phyloP scores from a whole-genome alignment of 92 coral and sea anemone species.

The Epizoanthus fatuus region DNA sequence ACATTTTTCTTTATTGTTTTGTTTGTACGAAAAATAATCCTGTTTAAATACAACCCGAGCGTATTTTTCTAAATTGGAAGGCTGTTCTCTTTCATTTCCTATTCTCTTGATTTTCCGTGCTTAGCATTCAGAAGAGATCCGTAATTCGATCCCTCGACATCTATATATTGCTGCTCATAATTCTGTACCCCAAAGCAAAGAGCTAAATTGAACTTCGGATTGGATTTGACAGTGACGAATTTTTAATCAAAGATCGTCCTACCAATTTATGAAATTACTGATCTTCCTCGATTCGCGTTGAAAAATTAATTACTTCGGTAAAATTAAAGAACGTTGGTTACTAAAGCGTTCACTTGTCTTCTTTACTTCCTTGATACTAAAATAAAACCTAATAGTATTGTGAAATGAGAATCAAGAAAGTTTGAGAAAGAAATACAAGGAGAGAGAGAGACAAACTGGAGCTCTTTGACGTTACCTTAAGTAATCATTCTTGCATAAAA shows the following conservation, averaged over 20 bases:
- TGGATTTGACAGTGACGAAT: slow-evolving; percentile 42
- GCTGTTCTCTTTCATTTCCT: slow-evolving; percentile 38
- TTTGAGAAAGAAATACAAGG: neutral
- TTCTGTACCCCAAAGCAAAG: slow-evolving; percentile 22
- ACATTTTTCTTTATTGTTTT: too few species aligned
- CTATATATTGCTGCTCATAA: slow-evolving; percentile 6
- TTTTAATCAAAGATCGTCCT: slow-evolving; percentile 41
- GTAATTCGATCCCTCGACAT: slow-evolving; percentile 25
- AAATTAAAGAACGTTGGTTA: slow-evolving; percentile 45
- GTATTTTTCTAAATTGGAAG: slow-evolving; percentile 11
- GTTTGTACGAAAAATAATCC: slow-evolving; percentile 38
- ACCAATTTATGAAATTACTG: slow-evolving; percentile 39
- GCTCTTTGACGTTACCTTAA: slow-evolving; percentile 36
- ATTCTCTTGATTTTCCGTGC: slow-evolving; percentile 3
- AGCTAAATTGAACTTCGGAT: slow-evolving; percentile 30
- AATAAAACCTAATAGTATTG: neutral
- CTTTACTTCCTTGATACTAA: neutral
- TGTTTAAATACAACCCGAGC: slow-evolving; percentile 22
- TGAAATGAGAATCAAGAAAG: neutral
- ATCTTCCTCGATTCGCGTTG: slow-evolving; percentile 34
- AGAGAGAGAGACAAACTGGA: neutral
- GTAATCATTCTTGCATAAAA: slow-evolving; percentile 62
- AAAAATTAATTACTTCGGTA: slow-evolving; percentile 49
- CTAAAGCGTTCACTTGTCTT: slow-evolving; percentile 11
- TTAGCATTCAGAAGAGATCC: slow-evolving; percentile 27